Evolutionary conservation across 1,140 invertebrate genomes (phyloP).

Genomic region (Neodiprion fabricii): DNA sequence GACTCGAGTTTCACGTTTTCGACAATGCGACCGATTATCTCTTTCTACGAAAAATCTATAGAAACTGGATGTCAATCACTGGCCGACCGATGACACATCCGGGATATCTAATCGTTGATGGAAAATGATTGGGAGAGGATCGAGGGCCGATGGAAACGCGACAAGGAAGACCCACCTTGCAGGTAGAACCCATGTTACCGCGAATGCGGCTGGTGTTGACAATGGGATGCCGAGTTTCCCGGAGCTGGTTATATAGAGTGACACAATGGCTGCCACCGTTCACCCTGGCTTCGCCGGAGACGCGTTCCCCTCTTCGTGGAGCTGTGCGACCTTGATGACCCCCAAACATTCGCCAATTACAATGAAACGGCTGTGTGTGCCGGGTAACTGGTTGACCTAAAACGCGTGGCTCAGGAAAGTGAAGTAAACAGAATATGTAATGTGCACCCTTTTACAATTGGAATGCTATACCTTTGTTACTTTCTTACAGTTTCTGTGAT

Average conservation of each 20-base stretch:
- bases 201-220: conserved; percentile 60
- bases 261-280: conserved; percentile 51
- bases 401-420: neutral
- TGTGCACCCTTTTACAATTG: neutral
- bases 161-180: conserved; percentile 48
- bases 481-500: neutral
- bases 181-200: conserved; percentile 61
- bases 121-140: neutral
- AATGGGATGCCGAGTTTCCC: conserved; percentile 53
- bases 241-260: conserved; percentile 54
- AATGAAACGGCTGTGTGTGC: neutral
- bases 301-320: conserved; percentile 27
- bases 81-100: neutral
- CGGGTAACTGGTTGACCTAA: conserved; percentile 2
- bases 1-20: too few relatives aligned
- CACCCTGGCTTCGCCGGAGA: conserved; percentile 20
- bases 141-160: neutral
- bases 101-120: neutral
- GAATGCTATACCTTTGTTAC: neutral
- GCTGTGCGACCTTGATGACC: conserved; percentile 53
- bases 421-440: neutral
- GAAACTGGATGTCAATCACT: neutral
- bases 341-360: conserved; percentile 35
- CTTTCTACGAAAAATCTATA: too few relatives aligned
- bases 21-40: too few relatives aligned